Evolutionary conservation across 92 coral and sea anemone species (phyloP).

Genomic region (Porites lobata): DNA sequence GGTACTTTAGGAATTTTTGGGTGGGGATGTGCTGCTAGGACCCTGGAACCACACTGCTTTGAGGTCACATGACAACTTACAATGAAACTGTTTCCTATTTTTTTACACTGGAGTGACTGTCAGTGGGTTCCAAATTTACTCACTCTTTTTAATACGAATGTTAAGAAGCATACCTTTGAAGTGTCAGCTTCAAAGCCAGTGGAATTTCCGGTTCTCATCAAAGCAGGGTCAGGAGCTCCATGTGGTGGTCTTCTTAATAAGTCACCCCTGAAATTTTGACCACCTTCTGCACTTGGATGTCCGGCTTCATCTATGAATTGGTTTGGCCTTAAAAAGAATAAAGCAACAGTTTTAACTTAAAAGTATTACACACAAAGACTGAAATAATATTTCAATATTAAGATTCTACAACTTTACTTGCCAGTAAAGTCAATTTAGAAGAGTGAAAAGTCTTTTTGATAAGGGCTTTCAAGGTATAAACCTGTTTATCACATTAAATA

Average conservation of each 20-base stretch:
- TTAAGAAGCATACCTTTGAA: conserved; percentile 52
- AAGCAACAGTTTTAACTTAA: background rate
- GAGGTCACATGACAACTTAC: too few relatives aligned
- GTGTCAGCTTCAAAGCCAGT: conserved; percentile 80
- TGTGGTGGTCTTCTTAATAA: background rate
- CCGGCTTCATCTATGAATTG: background rate
- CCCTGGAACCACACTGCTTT: too few relatives aligned
- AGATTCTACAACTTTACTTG: too few relatives aligned
- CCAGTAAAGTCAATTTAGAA: too few relatives aligned
- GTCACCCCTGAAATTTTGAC: background rate
- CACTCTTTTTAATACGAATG: background rate
- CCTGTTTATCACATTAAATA: too few relatives aligned
- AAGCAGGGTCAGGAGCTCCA: background rate
- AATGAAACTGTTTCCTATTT: too few relatives aligned
- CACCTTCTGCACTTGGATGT: conserved; percentile 6
- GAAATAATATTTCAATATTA: too few relatives aligned
- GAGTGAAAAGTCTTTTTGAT: too few relatives aligned
- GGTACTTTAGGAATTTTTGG: too few relatives aligned
- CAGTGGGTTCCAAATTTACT: background rate
- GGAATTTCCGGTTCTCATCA: conserved; percentile 35
- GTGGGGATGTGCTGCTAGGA: too few relatives aligned
- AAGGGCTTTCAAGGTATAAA: too few relatives aligned
- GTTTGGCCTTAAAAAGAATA: background rate
- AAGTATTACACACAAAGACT: background rate
- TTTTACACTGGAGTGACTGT: too few relatives aligned